phyloP scores from a whole-genome alignment of 2,797 vertebrate genomes.

The Premnoplex brunnescens region DNA sequence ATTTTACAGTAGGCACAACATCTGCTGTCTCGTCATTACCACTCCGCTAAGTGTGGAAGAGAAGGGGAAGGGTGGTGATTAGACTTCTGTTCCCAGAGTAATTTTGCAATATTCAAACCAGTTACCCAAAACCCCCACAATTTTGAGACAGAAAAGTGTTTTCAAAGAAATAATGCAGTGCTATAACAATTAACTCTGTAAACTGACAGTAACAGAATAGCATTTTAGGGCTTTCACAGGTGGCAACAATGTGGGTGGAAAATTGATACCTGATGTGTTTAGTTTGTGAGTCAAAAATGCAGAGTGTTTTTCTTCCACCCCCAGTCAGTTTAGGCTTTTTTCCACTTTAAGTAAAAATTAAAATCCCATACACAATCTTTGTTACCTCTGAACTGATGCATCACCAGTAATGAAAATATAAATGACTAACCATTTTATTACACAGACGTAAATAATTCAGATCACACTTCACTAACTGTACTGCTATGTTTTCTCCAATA shows the following conservation, averaged over 20 bases:
- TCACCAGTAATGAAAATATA: neutral
- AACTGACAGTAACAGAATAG: neutral
- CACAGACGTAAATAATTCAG: neutral
- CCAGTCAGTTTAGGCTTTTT: neutral
- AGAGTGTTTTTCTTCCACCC: neutral
- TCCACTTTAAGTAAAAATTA: neutral
- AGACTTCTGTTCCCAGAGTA: neutral
- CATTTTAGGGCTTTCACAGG: conserved; percentile 2
- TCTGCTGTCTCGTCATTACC: neutral
- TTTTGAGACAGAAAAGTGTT: neutral
- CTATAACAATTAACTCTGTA: neutral
- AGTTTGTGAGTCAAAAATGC: neutral
- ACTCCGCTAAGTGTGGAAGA: neutral
- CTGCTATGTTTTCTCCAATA: neutral
- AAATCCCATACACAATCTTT: neutral
- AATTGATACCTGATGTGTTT: neutral
- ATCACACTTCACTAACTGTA: neutral
- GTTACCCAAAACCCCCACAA: neutral
- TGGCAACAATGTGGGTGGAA: conserved; percentile 15
- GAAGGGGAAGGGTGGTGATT: neutral
- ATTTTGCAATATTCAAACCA: neutral
- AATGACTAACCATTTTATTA: neutral
- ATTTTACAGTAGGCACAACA: neutral
- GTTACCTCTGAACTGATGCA: neutral
- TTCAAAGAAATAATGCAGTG: neutral